These are phyloP conservation scores for Chouioia cunea DNA, from an alignment of 2,888 invertebrate genomes.

Conservation along the genomic window DNA sequence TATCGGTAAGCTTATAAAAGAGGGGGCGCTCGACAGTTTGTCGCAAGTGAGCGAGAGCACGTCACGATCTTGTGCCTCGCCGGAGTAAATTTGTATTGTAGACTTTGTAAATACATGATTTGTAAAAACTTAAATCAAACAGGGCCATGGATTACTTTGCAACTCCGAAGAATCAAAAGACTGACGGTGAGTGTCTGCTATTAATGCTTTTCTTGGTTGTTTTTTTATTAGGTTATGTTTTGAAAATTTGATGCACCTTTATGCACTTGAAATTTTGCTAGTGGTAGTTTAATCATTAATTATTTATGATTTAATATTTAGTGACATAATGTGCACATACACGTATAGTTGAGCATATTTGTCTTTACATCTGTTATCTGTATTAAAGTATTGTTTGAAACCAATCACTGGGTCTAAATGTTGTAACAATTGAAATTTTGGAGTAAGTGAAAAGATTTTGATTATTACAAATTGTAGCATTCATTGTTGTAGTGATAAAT, in stretches of 20 bases:
- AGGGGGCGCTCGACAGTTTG: slow-evolving; percentile 30
- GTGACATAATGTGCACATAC: too few species aligned
- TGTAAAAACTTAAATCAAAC: slow-evolving; percentile 20
- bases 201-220: slow-evolving; percentile 4
- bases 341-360: too few species aligned
- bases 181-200: slow-evolving; percentile 61
- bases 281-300: not conserved
- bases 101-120: not conserved
- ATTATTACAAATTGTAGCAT: slow-evolving; percentile 8
- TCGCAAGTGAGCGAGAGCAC: slow-evolving; percentile 8
- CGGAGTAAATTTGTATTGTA: slow-evolving; percentile 7
- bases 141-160: slow-evolving; percentile 57
- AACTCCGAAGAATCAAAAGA: slow-evolving; percentile 65
- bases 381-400: too few species aligned
- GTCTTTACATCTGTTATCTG: too few species aligned
- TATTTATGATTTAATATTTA: not conserved
- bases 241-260: slow-evolving; percentile 8
- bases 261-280: slow-evolving; percentile 10
- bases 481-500: not conserved
- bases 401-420: too few species aligned
- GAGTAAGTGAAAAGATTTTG: not conserved
- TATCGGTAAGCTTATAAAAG: not conserved
- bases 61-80: slow-evolving; percentile 7
- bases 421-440: too few species aligned
- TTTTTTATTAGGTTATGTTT: slow-evolving; percentile 43